Base-by-base conservation (phyloP, 2,113 vertebrate species). In the Macrotus californicus region DNA sequence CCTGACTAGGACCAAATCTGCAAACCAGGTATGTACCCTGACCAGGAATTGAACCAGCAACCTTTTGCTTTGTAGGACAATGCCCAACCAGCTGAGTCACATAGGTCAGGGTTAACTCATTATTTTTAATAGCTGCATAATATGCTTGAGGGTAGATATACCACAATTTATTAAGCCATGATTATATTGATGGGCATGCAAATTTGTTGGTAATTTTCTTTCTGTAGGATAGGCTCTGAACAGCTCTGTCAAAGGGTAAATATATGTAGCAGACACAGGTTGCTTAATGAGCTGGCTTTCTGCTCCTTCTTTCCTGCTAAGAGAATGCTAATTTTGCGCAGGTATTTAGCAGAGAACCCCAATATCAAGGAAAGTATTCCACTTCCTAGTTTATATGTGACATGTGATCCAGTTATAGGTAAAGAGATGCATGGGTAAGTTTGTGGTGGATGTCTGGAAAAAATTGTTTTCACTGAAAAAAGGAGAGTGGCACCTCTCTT, bases 291-390 rank as follows among this genome's bases (percentile, higher is more conserved):
- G 4, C 29, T 90, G 19, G 59, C 8, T 46, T 82, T 70, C 69
- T 61, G 41, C n/a, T 5, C 24, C 34, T 87, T 86, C 50, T 93
- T 89, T 76, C 39, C 6, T 80, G 22, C 9, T 89, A 92, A 89
- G 21, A 85, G 39, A 89, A 92, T 92, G 46, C 26, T 90, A 39
- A 73, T 80, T 94, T 92, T 82, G 56, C 64, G 89, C 41, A 81
- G 80, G 41, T 86, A 69, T 69, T 81, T 69, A 22, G 18, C 48
- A 91, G 16, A 95, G 43, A 90, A 87, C 7, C 26, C n/a, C 86
- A 39, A 72, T 82, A n/a, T 87, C 26, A 77, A 87, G 43, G 19
- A 96, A 77, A 21, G 26, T 77, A 41, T 59, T 46, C 48, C 39
- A 75, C 46, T 61, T 48, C 80, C 36, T 81, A 56, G 24, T 70